These are phyloP conservation scores for Dolichomitus sp. DNA, from an alignment of 2,888 invertebrate species.

Conservation along the genomic window DNA sequence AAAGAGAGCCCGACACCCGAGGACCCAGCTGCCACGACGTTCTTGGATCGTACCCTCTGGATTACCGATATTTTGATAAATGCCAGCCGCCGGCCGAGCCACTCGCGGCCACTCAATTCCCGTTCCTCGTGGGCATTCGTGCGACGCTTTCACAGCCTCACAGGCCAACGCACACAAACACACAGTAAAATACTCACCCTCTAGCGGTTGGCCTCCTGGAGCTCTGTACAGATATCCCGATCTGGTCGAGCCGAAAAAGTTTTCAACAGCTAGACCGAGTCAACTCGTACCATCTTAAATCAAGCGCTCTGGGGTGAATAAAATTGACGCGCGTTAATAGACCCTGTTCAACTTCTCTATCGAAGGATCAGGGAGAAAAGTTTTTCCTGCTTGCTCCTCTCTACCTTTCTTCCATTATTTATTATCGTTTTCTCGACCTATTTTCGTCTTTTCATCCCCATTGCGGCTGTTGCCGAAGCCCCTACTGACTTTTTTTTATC, in stretches of 20 bases:
- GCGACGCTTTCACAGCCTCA: slow-evolving; percentile 28
- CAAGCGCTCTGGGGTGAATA: slow-evolving; percentile 38
- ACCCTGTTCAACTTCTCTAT: slow-evolving; percentile 31
- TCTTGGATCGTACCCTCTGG: slow-evolving; percentile 77
- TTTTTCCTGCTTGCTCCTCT: slow-evolving; percentile 19
- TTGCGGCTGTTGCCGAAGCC: neutral
- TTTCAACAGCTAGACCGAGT: slow-evolving; percentile 31
- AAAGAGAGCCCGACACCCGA: slow-evolving; percentile 50
- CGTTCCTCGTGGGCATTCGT: slow-evolving; percentile 23
- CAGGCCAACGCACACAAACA: neutral
- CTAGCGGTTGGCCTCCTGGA: neutral
- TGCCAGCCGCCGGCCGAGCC: slow-evolving; percentile 60
- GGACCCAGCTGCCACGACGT: slow-evolving; percentile 81
- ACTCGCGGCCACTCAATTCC: slow-evolving; percentile 40
- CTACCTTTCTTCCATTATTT: slow-evolving; percentile 30
- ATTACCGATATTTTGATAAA: slow-evolving; percentile 83
- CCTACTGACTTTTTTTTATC: slow-evolving; percentile 6
- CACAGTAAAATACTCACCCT: slow-evolving; percentile 12
- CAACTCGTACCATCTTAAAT: slow-evolving; percentile 41
- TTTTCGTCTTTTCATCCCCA: slow-evolving; percentile 1
- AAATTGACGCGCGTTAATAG: slow-evolving; percentile 61
- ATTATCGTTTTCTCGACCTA: slow-evolving; percentile 24
- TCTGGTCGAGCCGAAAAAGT: slow-evolving; percentile 38
- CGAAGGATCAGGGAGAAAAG: slow-evolving; percentile 32
- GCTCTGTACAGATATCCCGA: slow-evolving; percentile 28